Evolutionary conservation across 2,888 invertebrate species (phyloP).

Genomic region (Hirtodrosophila confusa): DNA sequence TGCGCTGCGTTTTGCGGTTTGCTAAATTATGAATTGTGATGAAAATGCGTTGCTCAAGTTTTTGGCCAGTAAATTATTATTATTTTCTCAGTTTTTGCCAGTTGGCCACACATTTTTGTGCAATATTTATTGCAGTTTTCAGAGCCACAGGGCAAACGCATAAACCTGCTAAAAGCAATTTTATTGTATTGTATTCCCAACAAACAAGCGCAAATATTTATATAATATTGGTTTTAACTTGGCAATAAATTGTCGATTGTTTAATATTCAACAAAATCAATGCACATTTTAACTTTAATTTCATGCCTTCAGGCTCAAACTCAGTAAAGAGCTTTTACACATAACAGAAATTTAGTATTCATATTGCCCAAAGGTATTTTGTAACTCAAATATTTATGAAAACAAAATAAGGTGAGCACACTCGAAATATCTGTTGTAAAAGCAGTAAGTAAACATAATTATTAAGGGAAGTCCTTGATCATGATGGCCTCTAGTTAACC

Average conservation of each 20-base stretch:
- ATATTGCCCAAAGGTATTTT: no score
- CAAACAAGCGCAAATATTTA: conserved; percentile 6
- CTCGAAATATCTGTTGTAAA: no score
- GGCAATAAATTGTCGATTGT: conserved; percentile 10
- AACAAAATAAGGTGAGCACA: no score
- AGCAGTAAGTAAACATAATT: no score
- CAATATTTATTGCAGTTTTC: conserved; percentile 40
- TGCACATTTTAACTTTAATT: conserved; percentile 4
- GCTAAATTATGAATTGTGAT: conserved; percentile 66
- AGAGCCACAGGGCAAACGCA: conserved; percentile 5
- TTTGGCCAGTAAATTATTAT: conserved; percentile 52
- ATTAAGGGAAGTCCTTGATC: no score
- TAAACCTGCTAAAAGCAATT: conserved; percentile 9
- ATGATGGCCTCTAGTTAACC: neutral
- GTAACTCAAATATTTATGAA: no score
- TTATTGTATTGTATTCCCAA: conserved; percentile 10
- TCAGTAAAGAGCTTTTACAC: neutral
- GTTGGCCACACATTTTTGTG: conserved; percentile 22
- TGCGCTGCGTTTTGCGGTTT: conserved; percentile 38
- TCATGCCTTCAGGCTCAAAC: neutral
- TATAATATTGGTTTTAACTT: conserved; percentile 11
- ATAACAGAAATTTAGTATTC: no score
- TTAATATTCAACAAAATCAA: conserved; percentile 1
- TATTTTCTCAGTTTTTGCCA: conserved; percentile 17
- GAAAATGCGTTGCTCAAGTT: conserved; percentile 56